Base-by-base conservation (phyloP, 2,888 invertebrate genomes). In the Zaprionus obscuricornis region DNA sequence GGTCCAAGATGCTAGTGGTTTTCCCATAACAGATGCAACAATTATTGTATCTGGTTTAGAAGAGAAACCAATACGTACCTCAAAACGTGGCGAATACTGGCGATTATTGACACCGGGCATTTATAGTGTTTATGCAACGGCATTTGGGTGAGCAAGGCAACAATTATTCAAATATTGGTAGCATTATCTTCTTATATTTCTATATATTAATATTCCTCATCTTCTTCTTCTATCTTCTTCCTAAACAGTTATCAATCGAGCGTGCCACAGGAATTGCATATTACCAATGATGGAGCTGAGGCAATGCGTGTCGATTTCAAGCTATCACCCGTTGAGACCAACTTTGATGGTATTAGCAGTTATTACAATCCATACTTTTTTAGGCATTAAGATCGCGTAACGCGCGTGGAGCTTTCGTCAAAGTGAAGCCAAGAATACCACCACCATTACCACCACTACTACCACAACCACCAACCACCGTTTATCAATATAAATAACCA, bases 31-130 rank as follows among this genome's bases (percentile, higher is more conserved):
- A 88, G 93, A 94, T 85, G 98, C 97, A 0, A 92, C 92, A 65
- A 92, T 99, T 36, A 90, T 92, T 17, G 94, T 99, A 1, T 91
- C 92, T 31, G 95, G 95, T 0, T 94, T 97, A 55, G 91, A 93
- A 73, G 91, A 94, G 40, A 97, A 98, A 88, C 93, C 94, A 47
- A 92, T 99, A 7, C 93, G 93, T 1, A 95, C 96, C 0, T 95
- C 96, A 0, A 91, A 92, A 31, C 91, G 93, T 13, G 99, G 99
- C 3, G 97, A 98, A 89, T 99, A 94, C 91, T 99, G 99, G 98
- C 92, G 99, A 58, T 91, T 99, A 40, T 91, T 99, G 18, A 91
- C 96, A 11, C 98, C 98, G 0, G 98, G 98, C 59, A 92, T 92
- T 2, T 99, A 98, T 89, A 92, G 92, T 18, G 91, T 98, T 67